phyloP scores from a whole-genome alignment of 2,797 vertebrate genomes.

The Phataginus tetradactyla region DNA sequence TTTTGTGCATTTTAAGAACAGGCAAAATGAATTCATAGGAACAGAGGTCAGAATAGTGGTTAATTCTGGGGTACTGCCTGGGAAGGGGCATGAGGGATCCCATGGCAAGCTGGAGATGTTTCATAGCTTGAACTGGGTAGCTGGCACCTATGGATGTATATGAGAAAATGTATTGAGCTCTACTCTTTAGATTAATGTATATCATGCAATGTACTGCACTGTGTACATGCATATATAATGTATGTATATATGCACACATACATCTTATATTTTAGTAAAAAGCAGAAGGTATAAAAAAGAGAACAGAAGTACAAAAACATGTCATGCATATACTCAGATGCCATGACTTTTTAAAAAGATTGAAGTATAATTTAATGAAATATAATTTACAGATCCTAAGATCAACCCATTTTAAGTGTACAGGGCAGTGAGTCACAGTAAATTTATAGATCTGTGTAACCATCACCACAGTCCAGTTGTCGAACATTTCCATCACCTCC shows the following conservation, averaged over 20 bases:
- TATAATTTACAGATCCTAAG: neutral
- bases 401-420: neutral
- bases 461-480: neutral
- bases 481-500: neutral
- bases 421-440: no score
- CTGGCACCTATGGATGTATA: neutral
- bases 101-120: neutral
- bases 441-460: neutral
- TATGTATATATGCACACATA: neutral
- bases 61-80: neutral
- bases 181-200: neutral
- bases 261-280: neutral
- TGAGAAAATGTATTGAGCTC: neutral
- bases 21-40: neutral
- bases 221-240: neutral
- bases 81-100: neutral
- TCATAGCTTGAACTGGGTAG: neutral
- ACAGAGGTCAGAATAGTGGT: neutral
- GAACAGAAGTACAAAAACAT: neutral
- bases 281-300: neutral
- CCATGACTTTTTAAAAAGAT: neutral
- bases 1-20: neutral
- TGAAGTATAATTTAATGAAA: neutral
- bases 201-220: neutral
- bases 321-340: neutral